Base-by-base conservation (phyloP, 2,888 invertebrate genomes). In the Pasiphila rectangulata region DNA sequence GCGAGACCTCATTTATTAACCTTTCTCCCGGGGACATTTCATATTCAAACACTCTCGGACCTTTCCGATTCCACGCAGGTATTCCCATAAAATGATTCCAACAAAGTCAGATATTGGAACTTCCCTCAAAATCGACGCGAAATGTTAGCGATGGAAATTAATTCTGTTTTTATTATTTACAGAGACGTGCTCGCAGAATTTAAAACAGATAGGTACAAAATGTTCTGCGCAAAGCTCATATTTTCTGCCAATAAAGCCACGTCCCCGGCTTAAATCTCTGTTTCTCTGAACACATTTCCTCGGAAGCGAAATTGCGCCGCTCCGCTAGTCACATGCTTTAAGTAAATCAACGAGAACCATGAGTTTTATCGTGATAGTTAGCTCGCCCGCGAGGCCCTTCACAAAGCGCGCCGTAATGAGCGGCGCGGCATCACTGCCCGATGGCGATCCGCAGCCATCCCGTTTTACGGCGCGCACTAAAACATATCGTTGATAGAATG, bases 41-140 rank as follows among this genome's bases (percentile, higher is more conserved):
- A 24, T 34, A 52, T 47, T 45, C 41, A 52, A 52, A 48, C 29
- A 45, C 27, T 34, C 17, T 24, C 16, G 13, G 15, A 13, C 39
- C 37, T 34, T 40, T 38, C 19, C 45, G 23, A 41, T 12, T 10
- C 12, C 13, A 13, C 35, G 25, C 44, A 16, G 40, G 40, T n/a
- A n/a, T n/a, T n/a, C 27, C 27, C 4, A 40, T 38, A 48, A 44
- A 47, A 47, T 35, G 15, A 30, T 21, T 25, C 24, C 9, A 34
- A 39, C 36, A 20, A 53, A 35, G 49, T 49, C 43, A 36, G 49
- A 53, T 49, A 37, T 27, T 20, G 15, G 7, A 7, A 43, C 32
- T 24, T 32, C 35, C 4, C 20, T 27, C 17, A 35, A 21, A 17
- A 17, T 4, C 40, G 19, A 27, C 27, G 34, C 19, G 16, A 17